These are phyloP conservation scores for Herpetotheres cachinnans DNA, from an alignment of 2,113 vertebrate species.

Conservation along the genomic window DNA sequence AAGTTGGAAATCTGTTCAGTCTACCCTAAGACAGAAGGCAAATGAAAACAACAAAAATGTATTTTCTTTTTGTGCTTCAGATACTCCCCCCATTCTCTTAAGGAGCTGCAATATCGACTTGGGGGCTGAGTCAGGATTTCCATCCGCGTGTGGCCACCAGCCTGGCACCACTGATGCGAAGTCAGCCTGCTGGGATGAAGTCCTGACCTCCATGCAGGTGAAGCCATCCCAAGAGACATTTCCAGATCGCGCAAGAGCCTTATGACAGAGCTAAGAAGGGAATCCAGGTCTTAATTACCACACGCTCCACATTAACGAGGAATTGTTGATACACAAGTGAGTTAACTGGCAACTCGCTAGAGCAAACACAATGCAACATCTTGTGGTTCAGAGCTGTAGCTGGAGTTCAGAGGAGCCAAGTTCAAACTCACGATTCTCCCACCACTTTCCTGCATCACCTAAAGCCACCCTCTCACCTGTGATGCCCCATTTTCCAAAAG, in stretches of 20 bases:
- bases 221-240: not conserved
- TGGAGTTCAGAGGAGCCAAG: not conserved
- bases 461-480: not conserved
- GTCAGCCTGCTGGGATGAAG: not conserved
- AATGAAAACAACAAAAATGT: slow-evolving; percentile 35
- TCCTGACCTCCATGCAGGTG: not conserved
- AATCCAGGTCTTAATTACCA: not conserved
- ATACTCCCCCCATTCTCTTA: not conserved
- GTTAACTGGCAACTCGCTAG: not conserved
- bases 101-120: not conserved
- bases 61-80: not conserved
- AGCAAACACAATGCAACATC: not conserved
- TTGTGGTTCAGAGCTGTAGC: not conserved
- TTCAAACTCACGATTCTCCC: not conserved
- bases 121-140: not conserved
- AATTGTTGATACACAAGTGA: not conserved
- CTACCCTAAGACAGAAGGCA: slow-evolving; percentile 52
- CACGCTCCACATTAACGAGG: not conserved
- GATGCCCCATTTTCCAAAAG: not conserved
- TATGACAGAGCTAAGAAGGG: not conserved
- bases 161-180: accelerated
- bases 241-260: not conserved
- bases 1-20: slow-evolving; percentile 53
- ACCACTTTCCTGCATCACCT: accelerated
- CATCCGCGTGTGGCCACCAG: accelerated